Conservation (phyloP, 2,888 invertebrate species). For the Adela reaumurella region DNA sequence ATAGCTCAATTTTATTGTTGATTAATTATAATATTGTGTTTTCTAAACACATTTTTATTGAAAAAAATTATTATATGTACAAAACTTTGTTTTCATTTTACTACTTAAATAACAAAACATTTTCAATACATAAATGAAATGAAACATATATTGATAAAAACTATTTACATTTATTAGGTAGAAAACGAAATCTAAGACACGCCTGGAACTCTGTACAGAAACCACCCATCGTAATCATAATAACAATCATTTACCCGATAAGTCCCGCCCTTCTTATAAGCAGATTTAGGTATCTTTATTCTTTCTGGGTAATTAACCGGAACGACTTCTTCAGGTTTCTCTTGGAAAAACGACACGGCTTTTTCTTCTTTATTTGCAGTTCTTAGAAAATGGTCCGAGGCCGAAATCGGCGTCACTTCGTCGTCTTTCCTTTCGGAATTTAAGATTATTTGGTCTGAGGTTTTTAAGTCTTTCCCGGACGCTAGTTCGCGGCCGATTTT, state of each 20-base stretch:
- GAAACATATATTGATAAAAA: no score
- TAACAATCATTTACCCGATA: slow-evolving; percentile 77
- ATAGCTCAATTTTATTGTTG: no score
- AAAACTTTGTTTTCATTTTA: no score
- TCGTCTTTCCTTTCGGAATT: background rate
- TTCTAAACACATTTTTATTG: no score
- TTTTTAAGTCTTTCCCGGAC: background rate
- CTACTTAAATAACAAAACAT: no score
- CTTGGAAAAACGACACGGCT: slow-evolving; percentile 20
- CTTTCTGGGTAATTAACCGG: slow-evolving; percentile 50
- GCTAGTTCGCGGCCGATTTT: slow-evolving; percentile 18
- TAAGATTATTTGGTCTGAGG: slow-evolving; percentile 33
- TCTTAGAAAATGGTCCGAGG: slow-evolving; percentile 8
- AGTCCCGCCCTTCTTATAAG: slow-evolving; percentile 60
- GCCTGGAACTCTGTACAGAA: slow-evolving; percentile 75
- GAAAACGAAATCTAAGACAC: slow-evolving; percentile 37
- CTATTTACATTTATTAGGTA: no score
- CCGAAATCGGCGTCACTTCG: background rate
- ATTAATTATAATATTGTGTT: no score
- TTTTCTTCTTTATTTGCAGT: slow-evolving; percentile 15
- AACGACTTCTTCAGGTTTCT: slow-evolving; percentile 18
- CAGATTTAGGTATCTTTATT: slow-evolving; percentile 67
- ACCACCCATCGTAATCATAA: slow-evolving; percentile 76
- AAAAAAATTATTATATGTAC: no score
- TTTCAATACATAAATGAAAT: no score